Conservation (phyloP, 2,888 invertebrate species). For the Frankliniella intonsa region DNA sequence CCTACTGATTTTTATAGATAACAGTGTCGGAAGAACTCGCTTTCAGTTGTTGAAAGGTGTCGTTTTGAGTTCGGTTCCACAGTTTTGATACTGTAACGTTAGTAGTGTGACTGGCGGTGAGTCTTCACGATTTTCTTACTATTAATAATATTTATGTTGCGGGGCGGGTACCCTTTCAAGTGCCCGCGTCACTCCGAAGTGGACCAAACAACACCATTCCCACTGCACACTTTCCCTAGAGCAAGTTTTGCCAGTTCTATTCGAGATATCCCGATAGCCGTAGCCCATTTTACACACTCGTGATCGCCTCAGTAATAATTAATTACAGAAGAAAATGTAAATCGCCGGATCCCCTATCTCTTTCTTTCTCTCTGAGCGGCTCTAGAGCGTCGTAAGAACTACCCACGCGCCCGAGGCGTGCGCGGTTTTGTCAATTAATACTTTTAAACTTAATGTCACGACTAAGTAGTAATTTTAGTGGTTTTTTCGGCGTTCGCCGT, state of each 20-base stretch:
- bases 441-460: not conserved
- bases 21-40: not conserved
- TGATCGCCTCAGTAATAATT: no score
- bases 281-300: no score
- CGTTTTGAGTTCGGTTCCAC: not conserved
- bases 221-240: no score
- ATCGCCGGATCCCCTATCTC: not conserved
- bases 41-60: not conserved
- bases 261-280: no score
- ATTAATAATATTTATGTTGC: not conserved
- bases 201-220: no score
- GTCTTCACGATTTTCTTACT: not conserved
- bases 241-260: no score
- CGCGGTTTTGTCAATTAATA: conserved; percentile 14
- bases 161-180: no score
- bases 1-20: not conserved
- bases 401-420: not conserved
- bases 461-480: not conserved
- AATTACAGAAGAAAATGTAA: no score
- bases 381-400: not conserved
- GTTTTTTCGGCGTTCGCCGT: no score
- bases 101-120: not conserved
- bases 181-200: no score
- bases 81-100: no score
- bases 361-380: not conserved